Percentiles rank a stretch among this genome's conserved stretches.
These are phyloP conservation scores for Drosophila affinis DNA, from an alignment of 2,888 invertebrate species.

Conservation along the genomic window DNA sequence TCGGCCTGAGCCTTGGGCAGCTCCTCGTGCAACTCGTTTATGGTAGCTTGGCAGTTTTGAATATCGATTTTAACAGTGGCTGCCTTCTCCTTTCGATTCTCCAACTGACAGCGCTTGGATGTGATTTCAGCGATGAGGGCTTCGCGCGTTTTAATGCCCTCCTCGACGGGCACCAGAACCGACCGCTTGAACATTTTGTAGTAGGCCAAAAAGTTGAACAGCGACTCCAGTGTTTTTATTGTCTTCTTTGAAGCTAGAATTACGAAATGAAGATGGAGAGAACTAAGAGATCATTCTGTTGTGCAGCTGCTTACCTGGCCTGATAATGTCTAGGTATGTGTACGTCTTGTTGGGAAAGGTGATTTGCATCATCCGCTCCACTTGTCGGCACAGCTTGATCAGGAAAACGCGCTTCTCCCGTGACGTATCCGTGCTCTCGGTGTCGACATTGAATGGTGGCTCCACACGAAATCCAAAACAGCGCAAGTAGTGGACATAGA, in stretches of 20 bases:
- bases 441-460: constrained; percentile 55
- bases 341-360: constrained; percentile 77
- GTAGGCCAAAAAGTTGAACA: constrained; percentile 80
- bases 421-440: constrained; percentile 54
- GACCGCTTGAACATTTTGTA: constrained; percentile 78
- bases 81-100: constrained; percentile 41
- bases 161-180: constrained; percentile 64
- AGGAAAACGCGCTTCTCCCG: constrained; percentile 74
- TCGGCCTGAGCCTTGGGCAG: constrained; percentile 40
- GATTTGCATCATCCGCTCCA: constrained; percentile 79
- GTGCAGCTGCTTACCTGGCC: constrained; percentile 70
- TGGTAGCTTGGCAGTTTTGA: constrained; percentile 40
- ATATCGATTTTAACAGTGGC: constrained; percentile 50
- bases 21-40: constrained; percentile 41
- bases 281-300: neutral
- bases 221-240: constrained; percentile 67
- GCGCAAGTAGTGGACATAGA: constrained; percentile 72
- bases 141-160: constrained; percentile 55
- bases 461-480: constrained; percentile 78
- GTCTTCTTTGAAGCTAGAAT: constrained; percentile 79
- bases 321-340: constrained; percentile 73
- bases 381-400: constrained; percentile 70
- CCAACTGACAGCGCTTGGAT: constrained; percentile 53
- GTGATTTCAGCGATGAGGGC: constrained; percentile 49
- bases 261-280: neutral